Conservation (phyloP, 2,888 invertebrate genomes). For the Resseliella maxima region DNA sequence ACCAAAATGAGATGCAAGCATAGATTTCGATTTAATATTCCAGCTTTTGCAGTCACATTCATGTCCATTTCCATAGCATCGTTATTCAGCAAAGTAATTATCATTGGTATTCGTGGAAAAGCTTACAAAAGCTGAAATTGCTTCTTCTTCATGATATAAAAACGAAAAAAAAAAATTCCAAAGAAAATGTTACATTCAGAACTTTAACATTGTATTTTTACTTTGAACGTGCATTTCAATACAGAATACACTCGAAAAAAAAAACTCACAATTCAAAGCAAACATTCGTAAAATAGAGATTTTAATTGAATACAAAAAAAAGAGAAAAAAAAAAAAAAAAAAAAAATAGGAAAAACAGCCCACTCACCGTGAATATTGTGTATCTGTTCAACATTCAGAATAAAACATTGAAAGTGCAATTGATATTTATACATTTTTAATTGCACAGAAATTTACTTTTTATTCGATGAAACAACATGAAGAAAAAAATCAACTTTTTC, state of each 20-base stretch:
- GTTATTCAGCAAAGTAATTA: constrained; percentile 42
- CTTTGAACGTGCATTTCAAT: constrained; percentile 27
- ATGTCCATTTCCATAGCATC: neutral
- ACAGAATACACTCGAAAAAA: neutral
- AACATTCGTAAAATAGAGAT: neutral
- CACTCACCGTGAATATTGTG: neutral
- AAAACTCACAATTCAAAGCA: neutral
- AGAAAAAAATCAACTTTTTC: neutral
- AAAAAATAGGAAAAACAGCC: too few relatives aligned
- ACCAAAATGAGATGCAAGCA: neutral
- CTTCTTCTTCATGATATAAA: neutral
- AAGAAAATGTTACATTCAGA: neutral
- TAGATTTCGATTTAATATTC: neutral
- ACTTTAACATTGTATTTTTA: constrained; percentile 24
- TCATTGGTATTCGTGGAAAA: neutral
- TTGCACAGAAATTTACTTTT: constrained; percentile 37
- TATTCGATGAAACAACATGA: neutral
- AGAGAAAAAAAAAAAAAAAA: neutral
- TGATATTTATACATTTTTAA: constrained; percentile 54
- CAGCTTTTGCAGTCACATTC: neutral
- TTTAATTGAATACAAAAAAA: constrained; percentile 20
- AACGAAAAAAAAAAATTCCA: neutral
- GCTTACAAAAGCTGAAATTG: neutral
- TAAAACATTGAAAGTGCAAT: constrained; percentile 15
- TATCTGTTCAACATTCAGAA: neutral